Evolutionary conservation across 2,113 vertebrate genomes (phyloP).

Genomic region (Eubucco bourcierii): DNA sequence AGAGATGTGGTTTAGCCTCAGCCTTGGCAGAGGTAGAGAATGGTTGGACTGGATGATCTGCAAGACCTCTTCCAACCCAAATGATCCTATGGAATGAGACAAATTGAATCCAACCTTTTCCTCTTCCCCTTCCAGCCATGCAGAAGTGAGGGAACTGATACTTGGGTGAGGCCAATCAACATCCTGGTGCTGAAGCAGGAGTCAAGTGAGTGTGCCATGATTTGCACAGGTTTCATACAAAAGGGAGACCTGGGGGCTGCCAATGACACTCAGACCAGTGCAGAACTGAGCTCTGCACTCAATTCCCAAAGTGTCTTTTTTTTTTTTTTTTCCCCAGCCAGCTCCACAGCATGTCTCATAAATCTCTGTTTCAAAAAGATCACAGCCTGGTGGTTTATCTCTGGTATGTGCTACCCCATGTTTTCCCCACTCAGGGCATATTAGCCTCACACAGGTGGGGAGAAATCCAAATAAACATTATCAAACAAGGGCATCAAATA

Average conservation of each 20-base stretch:
- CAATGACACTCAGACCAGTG: neutral
- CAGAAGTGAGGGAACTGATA: neutral
- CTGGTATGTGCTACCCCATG: neutral
- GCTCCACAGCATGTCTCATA: neutral
- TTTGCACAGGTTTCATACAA: neutral
- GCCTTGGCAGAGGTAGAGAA: too few species aligned
- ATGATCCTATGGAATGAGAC: neutral
- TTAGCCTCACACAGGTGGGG: conserved; percentile 27
- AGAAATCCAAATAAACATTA: conserved; percentile 46
- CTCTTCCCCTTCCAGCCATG: neutral
- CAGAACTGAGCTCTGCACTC: neutral
- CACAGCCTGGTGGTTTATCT: neutral
- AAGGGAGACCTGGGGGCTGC: neutral
- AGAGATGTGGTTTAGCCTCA: too few species aligned
- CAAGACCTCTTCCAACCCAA: too few species aligned
- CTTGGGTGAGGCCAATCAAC: neutral
- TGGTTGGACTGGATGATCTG: too few species aligned
- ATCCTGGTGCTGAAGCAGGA: neutral
- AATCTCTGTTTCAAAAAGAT: neutral
- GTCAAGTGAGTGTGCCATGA: neutral
- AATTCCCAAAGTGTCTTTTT: neutral
- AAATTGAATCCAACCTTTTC: neutral
- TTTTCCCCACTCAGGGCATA: neutral
- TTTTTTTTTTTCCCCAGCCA: neutral
- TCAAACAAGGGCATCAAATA: conserved; percentile 63